phyloP scores from a whole-genome alignment of 2,797 vertebrate species.

The Salarias fasciatus region DNA sequence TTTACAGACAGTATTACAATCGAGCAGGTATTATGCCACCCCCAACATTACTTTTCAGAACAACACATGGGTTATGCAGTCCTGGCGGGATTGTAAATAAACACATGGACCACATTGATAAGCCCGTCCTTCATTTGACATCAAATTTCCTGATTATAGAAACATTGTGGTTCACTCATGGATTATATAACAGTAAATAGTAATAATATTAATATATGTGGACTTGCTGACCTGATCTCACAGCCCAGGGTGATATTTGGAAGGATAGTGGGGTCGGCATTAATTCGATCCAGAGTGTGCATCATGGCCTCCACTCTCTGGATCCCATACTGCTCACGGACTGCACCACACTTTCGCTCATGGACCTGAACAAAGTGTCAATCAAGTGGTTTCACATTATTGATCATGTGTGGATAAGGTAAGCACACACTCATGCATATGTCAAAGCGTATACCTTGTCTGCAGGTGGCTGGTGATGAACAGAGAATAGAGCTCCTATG shows the following conservation, averaged over 20 bases:
- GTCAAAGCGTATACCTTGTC: conserved; percentile 84
- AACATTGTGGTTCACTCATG: not conserved
- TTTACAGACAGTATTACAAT: no score
- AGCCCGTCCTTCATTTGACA: no score
- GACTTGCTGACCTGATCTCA: conserved; percentile 87
- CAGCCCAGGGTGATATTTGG: conserved; percentile 96
- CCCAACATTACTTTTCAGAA: no score
- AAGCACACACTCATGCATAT: not conserved
- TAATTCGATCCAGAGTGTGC: conserved; percentile 95
- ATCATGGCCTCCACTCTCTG: conserved; percentile 99
- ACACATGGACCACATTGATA: no score
- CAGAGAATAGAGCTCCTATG: conserved; percentile 97
- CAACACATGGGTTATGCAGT: no score
- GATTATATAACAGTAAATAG: not conserved
- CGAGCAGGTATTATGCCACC: no score
- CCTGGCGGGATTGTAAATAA: no score
- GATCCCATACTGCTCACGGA: conserved; percentile 98
- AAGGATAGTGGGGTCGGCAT: conserved; percentile 89
- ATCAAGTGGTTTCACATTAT: conserved; percentile 15
- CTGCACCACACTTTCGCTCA: conserved; percentile 95
- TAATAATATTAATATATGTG: not conserved
- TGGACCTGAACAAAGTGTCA: conserved; percentile 82
- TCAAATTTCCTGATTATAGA: no score
- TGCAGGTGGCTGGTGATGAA: conserved; percentile 97
- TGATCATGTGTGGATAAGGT: not conserved